Base-by-base conservation (phyloP, 2,797 vertebrate genomes). In the Tadarida brasiliensis region DNA sequence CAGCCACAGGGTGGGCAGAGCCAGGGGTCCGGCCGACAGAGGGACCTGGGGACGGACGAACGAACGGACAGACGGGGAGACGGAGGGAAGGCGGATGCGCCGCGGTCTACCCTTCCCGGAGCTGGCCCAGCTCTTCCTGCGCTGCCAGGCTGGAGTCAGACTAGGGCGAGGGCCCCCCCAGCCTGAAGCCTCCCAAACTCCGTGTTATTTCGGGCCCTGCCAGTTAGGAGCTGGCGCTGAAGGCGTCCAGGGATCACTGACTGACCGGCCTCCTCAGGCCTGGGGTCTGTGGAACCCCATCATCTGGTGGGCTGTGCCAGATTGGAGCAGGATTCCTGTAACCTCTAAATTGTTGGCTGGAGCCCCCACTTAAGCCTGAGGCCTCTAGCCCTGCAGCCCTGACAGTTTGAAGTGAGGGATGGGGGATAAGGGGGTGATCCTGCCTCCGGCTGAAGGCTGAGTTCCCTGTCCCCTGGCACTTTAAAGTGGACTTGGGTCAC, bases 1-100 rank as follows among this genome's bases (percentile, higher is more conserved):
- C 30, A 91, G 49, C 67, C 77, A 26, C 30, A 44, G 59, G 90
- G 84, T 94, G 95, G 93, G 73, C 94, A 94, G 77, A 93, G 84
- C 89, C 81, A 47, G 57, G 54, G 93, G 76, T 35, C 74, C n/a
- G 19, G 59, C 11, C 39, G 83, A 73, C 59, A 0, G 94, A 93
- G 78, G 78, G 92, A 95, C 81, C 68, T 61, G 94, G 81, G 94
- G 49, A 92, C 65, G 1, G 89, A 87, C 91, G 54, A 49, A 56
- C 24, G 93, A 35, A 90, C 47, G 1, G 87, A 86, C 57, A 1
- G 93, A 86, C 77, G 30, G 83, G 65, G 16, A 67, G 87, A 83
- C 81, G 0, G 26, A 91, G 70, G 86, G 73, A 82, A 59, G 96
- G 68, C 68, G 19, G 57, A 82, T 86, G 88, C 94, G 47, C 63